Percentiles rank a stretch among this genome's conserved stretches.
Conservation (phyloP, 2,113 vertebrate genomes). For the Blennius ocellaris region DNA sequence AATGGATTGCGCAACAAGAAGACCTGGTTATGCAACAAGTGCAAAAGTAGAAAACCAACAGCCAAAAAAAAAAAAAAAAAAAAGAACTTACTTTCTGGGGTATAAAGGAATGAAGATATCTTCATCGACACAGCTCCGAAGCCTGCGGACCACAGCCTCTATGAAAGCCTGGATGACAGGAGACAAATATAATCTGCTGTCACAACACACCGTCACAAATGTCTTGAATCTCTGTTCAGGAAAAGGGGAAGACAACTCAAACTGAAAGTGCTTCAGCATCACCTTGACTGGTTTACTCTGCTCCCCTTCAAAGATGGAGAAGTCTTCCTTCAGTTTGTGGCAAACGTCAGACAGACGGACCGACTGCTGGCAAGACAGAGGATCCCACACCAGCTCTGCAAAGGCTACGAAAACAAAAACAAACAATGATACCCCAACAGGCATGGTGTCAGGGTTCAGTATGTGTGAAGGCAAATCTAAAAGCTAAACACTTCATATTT, state of each 20-base stretch:
- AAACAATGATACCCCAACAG: no score
- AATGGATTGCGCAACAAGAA: no score
- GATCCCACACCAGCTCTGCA: constrained; percentile 91
- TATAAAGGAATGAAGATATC: constrained; percentile 94
- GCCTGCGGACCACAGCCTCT: constrained; percentile 79
- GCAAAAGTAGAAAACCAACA: no score
- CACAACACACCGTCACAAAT: no score
- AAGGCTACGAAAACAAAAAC: constrained; percentile 78
- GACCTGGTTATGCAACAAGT: no score
- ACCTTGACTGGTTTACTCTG: constrained; percentile 88
- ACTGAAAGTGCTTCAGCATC: background rate
- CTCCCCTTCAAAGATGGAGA: constrained; percentile 80
- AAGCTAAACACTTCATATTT: no score
- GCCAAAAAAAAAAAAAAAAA: background rate
- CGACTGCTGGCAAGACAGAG: constrained; percentile 88
- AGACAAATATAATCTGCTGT: no score
- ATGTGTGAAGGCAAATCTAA: no score
- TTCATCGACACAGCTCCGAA: constrained; percentile 90
- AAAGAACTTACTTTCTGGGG: constrained; percentile 78
- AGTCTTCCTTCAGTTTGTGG: constrained; percentile 83
- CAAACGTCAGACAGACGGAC: constrained; percentile 85
- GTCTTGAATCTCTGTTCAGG: background rate
- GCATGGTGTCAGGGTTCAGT: background rate
- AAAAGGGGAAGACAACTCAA: background rate
- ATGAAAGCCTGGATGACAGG: constrained; percentile 82